Evolutionary conservation across 2,888 invertebrate species (phyloP).

Genomic region (Eledone cirrhosa): DNA sequence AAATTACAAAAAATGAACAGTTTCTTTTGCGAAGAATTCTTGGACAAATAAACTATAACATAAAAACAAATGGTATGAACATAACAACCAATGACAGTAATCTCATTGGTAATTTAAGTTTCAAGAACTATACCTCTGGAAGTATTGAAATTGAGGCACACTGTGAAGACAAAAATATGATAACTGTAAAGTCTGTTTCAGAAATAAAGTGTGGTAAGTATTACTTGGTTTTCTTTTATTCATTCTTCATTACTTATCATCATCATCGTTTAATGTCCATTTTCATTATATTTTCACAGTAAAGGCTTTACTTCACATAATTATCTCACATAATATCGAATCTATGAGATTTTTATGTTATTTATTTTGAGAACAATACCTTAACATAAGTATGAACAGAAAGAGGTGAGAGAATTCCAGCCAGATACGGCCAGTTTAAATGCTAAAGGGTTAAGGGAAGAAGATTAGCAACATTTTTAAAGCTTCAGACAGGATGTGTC

Average conservation of each 20-base stretch:
- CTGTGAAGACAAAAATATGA: slow-evolving; percentile 11
- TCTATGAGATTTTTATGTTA: too few relatives aligned
- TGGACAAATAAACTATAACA: not conserved
- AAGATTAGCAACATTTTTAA: too few relatives aligned
- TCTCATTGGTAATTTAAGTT: not conserved
- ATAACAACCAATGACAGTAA: not conserved
- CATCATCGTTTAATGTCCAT: not conserved
- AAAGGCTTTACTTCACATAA: too few relatives aligned
- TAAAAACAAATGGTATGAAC: not conserved
- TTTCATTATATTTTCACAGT: too few relatives aligned
- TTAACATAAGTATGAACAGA: too few relatives aligned
- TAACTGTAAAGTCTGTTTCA: not conserved
- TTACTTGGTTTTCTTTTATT: not conserved
- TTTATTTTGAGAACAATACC: too few relatives aligned
- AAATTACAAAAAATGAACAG: not conserved
- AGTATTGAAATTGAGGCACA: not conserved
- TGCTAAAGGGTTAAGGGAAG: too few relatives aligned
- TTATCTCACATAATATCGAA: too few relatives aligned
- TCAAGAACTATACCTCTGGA: not conserved
- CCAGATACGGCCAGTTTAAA: too few relatives aligned
- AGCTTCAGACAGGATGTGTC: too few relatives aligned
- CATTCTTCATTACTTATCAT: not conserved
- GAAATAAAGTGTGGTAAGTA: not conserved
- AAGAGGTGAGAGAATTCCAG: too few relatives aligned
- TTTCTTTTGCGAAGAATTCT: not conserved